Conservation (phyloP, 2,888 invertebrate species). For the Steromphala cineraria region DNA sequence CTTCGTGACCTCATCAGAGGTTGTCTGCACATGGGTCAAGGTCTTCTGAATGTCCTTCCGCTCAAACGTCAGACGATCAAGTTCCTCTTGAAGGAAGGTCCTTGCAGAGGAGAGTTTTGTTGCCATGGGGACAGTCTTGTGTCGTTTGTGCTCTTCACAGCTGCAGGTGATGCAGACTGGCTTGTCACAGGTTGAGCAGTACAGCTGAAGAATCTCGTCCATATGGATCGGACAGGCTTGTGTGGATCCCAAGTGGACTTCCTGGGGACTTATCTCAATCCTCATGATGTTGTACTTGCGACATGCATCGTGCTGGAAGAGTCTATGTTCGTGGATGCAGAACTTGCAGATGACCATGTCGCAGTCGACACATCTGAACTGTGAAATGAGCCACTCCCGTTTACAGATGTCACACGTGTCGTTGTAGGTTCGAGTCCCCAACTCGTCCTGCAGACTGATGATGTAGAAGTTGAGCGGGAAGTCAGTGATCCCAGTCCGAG, state of each 20-base stretch:
- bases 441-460: slow-evolving; percentile 65
- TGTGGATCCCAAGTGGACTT: slow-evolving; percentile 45
- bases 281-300: slow-evolving; percentile 54
- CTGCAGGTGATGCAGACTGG: slow-evolving; percentile 62
- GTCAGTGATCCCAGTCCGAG: slow-evolving; percentile 60
- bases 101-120: slow-evolving; percentile 53
- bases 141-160: slow-evolving; percentile 57
- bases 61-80: slow-evolving; percentile 50
- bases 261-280: slow-evolving; percentile 56
- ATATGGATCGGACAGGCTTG: slow-evolving; percentile 48
- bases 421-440: slow-evolving; percentile 54
- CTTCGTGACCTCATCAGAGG: slow-evolving; percentile 43
- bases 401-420: slow-evolving; percentile 64
- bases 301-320: slow-evolving; percentile 49
- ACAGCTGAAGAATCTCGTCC: slow-evolving; percentile 60
- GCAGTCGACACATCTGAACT: slow-evolving; percentile 66
- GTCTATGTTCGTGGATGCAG: slow-evolving; percentile 64
- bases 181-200: slow-evolving; percentile 57
- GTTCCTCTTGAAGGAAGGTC: slow-evolving; percentile 53
- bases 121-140: slow-evolving; percentile 55
- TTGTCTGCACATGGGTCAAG: slow-evolving; percentile 41
- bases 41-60: slow-evolving; percentile 39
- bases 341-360: slow-evolving; percentile 66
- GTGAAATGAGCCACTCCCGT: slow-evolving; percentile 58
- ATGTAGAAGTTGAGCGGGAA: slow-evolving; percentile 68